phyloP scores from a whole-genome alignment of 2,113 vertebrate species.

The Pithys albifrons region DNA sequence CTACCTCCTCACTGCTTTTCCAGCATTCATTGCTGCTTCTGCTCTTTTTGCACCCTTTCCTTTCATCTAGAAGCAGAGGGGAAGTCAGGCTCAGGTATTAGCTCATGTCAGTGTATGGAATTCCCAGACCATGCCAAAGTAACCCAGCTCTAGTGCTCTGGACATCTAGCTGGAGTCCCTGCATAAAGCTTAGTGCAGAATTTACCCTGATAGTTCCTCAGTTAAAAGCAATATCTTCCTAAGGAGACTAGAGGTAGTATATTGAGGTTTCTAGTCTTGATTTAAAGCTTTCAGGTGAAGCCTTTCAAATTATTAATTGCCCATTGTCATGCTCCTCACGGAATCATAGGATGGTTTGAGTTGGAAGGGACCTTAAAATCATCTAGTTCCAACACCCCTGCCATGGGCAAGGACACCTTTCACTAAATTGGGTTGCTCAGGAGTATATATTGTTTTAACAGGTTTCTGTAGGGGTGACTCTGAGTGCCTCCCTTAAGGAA shows the following conservation, averaged over 20 bases:
- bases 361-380: not conserved
- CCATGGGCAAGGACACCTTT: not conserved
- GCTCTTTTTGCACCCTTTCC: not conserved
- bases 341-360: not conserved
- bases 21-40: not conserved
- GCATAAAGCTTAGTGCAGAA: not conserved
- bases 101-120: not conserved
- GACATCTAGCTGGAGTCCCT: not conserved
- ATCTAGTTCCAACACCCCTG: not conserved
- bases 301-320: not conserved
- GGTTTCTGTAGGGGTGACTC: too few relatives aligned
- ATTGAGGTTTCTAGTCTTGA: not conserved
- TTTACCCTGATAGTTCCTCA: not conserved
- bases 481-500: too few relatives aligned
- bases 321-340: not conserved
- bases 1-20: not conserved
- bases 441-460: not conserved
- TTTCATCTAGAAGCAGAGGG: not conserved
- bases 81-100: not conserved
- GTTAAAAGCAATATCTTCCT: not conserved
- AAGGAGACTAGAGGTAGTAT: not conserved
- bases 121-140: not conserved
- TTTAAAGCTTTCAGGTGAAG: not conserved
- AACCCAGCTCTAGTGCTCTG: accelerated
- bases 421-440: not conserved